Evolutionary conservation across 2,888 invertebrate species (phyloP).

Genomic region (Erebia aethiops): DNA sequence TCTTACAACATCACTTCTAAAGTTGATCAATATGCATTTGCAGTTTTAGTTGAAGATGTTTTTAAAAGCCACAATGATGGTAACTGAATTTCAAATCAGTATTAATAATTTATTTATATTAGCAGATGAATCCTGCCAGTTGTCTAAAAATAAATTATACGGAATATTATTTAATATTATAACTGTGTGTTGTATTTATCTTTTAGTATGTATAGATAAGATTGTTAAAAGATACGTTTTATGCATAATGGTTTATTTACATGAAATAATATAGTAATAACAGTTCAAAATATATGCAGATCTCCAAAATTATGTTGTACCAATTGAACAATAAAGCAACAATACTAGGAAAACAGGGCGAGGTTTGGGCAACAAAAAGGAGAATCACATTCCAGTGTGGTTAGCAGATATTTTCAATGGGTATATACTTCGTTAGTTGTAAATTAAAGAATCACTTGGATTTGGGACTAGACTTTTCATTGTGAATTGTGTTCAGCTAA

Average conservation of each 20-base stretch:
- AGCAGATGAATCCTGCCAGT: neutral
- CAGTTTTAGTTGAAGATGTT: slow-evolving; percentile 88
- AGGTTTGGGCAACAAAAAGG: too few relatives aligned
- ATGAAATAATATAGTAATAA: neutral
- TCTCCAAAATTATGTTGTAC: too few relatives aligned
- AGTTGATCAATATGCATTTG: slow-evolving; percentile 91
- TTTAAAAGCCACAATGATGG: slow-evolving; percentile 84
- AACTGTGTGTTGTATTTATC: neutral
- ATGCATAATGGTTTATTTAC: slow-evolving; percentile 1
- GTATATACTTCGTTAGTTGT: neutral
- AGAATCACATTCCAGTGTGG: too few relatives aligned
- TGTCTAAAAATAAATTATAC: too few relatives aligned
- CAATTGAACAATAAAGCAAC: too few relatives aligned
- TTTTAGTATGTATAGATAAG: neutral
- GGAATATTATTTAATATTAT: too few relatives aligned
- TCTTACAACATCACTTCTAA: slow-evolving; percentile 79
- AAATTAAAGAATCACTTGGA: neutral
- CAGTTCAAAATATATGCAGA: too few relatives aligned
- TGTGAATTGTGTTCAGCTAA: neutral
- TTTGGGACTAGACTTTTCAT: neutral
- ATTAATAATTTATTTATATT: neutral
- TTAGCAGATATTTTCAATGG: neutral
- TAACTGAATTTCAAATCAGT: slow-evolving; percentile 48
- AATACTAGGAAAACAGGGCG: too few relatives aligned
- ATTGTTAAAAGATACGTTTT: neutral